Base-by-base conservation (phyloP, 2,113 vertebrate genomes). In the Pipa parva region DNA sequence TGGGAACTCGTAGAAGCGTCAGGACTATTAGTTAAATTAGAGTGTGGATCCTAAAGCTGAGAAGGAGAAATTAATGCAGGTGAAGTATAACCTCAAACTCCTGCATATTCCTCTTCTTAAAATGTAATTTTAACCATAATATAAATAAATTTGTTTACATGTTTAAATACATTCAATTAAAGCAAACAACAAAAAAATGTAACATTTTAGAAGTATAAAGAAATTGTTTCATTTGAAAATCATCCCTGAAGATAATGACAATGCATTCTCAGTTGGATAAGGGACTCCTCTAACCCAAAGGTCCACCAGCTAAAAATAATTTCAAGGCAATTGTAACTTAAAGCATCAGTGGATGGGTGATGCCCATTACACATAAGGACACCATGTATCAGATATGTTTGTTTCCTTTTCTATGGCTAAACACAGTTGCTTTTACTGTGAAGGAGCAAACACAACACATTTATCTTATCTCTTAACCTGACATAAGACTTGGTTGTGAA, bases 381-480 rank as follows among this genome's bases (percentile, higher is more conserved):
- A 24, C 5, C 29, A 36, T 63, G 21, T 63, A 20, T 61, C 15
- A 29, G 25, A 29, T 20, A 29, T 48, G 58, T 27, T 63, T 50
- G 5, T 36, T 33, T 18, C 28, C 48, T 22, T n/a, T 36, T 27
- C 13, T 33, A 8, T 50, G 46, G 20, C 20, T 15, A n/a, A 26
- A 21, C 15, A 25, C 9, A 52, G 13, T n/a, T n/a, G 26, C 29
- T 51, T 24, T 12, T 25, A 5, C 13, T 15, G 7, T 4, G 1
- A 37, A 17, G 5, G 31, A 49, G 11, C 18, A 37, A 36, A 26
- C 13, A 20, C 46, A 18, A 13, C 13, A 37, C 29, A 63, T 42
- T 20, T 37, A 49, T 29, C 46, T 18, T 36, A 9, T 52, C 13
- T 51, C 29, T 45, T 15, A 46, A 60, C 45, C 15, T 18, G 31